Base-by-base conservation (phyloP, 2,113 vertebrate genomes). In the Corythaeola cristata region DNA sequence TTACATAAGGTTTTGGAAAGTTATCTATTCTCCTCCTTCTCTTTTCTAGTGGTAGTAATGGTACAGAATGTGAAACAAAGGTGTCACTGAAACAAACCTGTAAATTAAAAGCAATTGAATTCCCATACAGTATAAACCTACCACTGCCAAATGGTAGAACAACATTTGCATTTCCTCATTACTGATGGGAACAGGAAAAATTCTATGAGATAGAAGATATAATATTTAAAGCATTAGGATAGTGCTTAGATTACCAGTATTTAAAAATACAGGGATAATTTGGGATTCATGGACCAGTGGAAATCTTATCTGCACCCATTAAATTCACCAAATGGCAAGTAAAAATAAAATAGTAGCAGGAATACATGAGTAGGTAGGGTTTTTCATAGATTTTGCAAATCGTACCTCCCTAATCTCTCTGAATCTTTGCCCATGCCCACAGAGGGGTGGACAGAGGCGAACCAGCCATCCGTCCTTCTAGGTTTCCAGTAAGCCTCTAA, bases 101-200 rank as follows among this genome's bases (percentile, higher is more conserved):
- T 53, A 87, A 80, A 81, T 92, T 55, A 92, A 90, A 92, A 71
- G 45, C 32, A 78, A 95, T 82, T 64, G 4, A 37, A 72, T 60
- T 88, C 56, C 32, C 41, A 49, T 12, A 9, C 27, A 53, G 16
- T 27, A 63, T 77, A 77, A 88, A 85, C 33, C 41, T 86, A 58
- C 26, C 9, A 37, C 68, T 83, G 59, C 59, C 35, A 71, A 81
- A 52, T 33, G 39, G 32, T 5, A 28, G 39, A 37, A 37, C 55
- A 82, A 67, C 41, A 89, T 88, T 68, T 80, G 35, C 37, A 60
- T 84, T 96, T 95, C 69, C 52, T 95, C 50, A 53, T 88, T 93
- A 92, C 72, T 72, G 50, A 39, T 71, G 67, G 53, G 68, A 92
- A 80, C 23, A 91, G 19, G 67, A 89, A 84, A 87, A 89, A 62